These are phyloP conservation scores for Scolopax rusticola DNA, from an alignment of 2,797 vertebrate genomes.

Conservation along the genomic window DNA sequence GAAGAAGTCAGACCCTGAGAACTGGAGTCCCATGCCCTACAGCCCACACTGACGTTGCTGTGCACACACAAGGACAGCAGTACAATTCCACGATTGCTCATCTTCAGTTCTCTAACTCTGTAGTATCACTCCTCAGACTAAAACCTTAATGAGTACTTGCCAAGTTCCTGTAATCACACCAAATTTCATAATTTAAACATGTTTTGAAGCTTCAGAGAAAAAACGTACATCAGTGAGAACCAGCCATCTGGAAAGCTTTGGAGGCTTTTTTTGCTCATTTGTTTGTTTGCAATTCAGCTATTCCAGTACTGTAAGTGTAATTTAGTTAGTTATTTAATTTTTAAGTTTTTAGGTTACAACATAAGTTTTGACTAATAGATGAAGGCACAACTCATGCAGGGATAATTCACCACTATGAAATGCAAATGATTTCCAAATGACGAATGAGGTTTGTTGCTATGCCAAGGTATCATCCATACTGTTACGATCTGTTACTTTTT, in stretches of 20 bases:
- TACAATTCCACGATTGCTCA: not conserved
- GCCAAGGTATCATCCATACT: not conserved
- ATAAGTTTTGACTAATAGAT: not conserved
- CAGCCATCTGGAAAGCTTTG: constrained; percentile 68
- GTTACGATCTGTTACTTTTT: not conserved
- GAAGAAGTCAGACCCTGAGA: not conserved
- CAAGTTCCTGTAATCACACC: constrained; percentile 61
- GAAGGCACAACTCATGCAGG: not conserved
- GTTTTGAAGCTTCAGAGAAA: constrained; percentile 52
- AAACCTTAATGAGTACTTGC: constrained; percentile 55
- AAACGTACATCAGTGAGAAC: constrained; percentile 59
- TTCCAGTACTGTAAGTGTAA: not conserved
- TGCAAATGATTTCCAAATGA: not conserved
- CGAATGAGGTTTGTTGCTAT: not conserved
- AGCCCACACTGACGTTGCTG: rapidly evolving
- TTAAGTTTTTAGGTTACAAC: constrained; percentile 7
- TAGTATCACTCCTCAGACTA: constrained; percentile 31
- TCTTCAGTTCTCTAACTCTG: constrained; percentile 24
- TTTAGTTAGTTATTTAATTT: constrained; percentile 32
- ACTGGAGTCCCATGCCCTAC: not conserved
- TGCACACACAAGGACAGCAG: not conserved
- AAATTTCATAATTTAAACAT: constrained; percentile 65
- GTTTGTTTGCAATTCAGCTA: constrained; percentile 61
- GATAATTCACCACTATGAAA: not conserved
- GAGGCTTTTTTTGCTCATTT: constrained; percentile 65